Evolutionary conservation across 2,888 invertebrate genomes (phyloP), one percentile per base, ranked within the genome.

Genomic region (Volucella inanis): DNA sequence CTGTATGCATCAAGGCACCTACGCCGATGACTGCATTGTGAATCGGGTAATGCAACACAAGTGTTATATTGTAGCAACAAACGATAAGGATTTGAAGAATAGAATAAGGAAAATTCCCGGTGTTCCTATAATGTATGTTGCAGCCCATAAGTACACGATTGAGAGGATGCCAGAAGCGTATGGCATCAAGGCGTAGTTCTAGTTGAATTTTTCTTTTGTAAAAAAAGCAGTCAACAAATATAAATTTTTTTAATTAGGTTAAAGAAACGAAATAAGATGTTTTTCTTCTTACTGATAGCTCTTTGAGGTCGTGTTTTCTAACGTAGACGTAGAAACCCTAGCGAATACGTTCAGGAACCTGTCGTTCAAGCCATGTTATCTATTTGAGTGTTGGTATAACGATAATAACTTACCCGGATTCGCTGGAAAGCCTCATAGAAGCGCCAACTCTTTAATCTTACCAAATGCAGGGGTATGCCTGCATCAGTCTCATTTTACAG

Each of bases 121-220:
- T 59, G 99, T 99, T 3, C 99, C 99, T 0, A 98, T 99, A 84
- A 98, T 99, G 99, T 99, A 96, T 93, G 96, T 99, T 55, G 94
- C 97, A 0, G 96, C 98, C 88, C 97, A 98, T 91, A 95, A 96
- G 90, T 99, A 96, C 90, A 96, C 98, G 0, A 98, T 99, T 89
- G 99, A 99, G 92, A 94, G 99, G 90, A 98, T 99, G 98, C 99
- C 99, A 1, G 99, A 99, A 93, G 99, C 99, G 3, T 99, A 98
- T 93, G 99, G 99, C 47, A 98, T 98, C 0, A 92, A 91, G 81
- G 87, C 89, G 80, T 91, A 90, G 88, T 85, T 88, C 52, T 43
- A 22, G 43, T 18, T 50, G 39, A 14, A 61, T n/a, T 18, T 12
- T 45, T 15, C 10, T 45, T 45, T 39, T 68, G 11, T 45, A 41